Percentiles rank a stretch among this genome's conserved stretches.
Evolutionary conservation across 2,113 vertebrate genomes (phyloP).

Genomic region (Entosphenus tridentatus): DNA sequence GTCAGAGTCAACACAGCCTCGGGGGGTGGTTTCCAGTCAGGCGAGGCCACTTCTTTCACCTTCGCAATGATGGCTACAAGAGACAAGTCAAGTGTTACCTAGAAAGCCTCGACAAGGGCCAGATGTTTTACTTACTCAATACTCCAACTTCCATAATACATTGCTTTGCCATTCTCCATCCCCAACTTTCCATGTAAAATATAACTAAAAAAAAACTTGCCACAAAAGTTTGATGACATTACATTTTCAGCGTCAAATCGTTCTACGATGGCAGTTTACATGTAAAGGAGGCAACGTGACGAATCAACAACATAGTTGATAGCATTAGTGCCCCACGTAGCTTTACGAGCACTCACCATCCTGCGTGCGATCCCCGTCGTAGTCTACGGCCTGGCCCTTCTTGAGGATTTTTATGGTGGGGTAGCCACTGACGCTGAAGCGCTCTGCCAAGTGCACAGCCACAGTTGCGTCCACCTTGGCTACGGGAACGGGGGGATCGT

Average conservation of each 20-base stretch:
- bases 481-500: conserved; percentile 62
- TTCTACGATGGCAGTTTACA: no score
- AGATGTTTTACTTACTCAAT: no score
- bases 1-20: conserved; percentile 74
- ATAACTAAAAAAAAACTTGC: no score
- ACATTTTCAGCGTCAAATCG: no score
- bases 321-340: no score
- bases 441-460: conserved; percentile 31
- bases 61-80: conserved; percentile 55
- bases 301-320: no score
- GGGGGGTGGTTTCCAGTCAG: conserved; percentile 62
- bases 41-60: conserved; percentile 57
- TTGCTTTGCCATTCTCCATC: no score
- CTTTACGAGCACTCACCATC: conserved; percentile 26
- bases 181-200: no score
- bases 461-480: conserved; percentile 69
- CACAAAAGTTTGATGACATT: no score
- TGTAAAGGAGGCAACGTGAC: no score
- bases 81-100: conserved; percentile 11
- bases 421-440: conserved; percentile 70
- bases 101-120: no score
- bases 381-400: conserved; percentile 62
- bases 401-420: conserved; percentile 91
- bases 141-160: no score
- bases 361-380: conserved; percentile 55